A percentile compares a stretch with the other conserved stretches of the same genome.
Conservation (phyloP, 1,140 invertebrate species). For the Phortica variegata region DNA sequence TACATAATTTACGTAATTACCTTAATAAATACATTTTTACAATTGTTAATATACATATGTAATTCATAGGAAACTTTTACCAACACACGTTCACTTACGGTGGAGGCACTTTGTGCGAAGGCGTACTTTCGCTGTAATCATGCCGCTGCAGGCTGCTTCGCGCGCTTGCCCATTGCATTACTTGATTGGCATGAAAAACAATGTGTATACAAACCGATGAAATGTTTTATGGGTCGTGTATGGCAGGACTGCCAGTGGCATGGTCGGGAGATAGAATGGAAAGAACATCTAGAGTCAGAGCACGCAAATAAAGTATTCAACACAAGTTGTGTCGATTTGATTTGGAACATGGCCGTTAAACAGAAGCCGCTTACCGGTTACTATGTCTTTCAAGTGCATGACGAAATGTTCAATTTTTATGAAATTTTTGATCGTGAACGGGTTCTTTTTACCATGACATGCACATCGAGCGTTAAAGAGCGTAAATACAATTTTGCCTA, state of each 20-base stretch:
- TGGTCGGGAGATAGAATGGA: conserved; percentile 50
- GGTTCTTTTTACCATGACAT: conserved; percentile 51
- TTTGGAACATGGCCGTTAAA: conserved; percentile 41
- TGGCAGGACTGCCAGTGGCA: conserved; percentile 52
- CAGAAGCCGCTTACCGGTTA: conserved; percentile 46
- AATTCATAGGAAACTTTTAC: conserved; percentile 40
- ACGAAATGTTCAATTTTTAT: conserved; percentile 55
- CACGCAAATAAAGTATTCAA: conserved; percentile 41
- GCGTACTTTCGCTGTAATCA: conserved; percentile 50
- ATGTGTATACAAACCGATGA: conserved; percentile 53
- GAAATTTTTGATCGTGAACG: conserved; percentile 46
- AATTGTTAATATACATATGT: background rate
- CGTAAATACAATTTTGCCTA: conserved; percentile 50
- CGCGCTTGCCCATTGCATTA: conserved; percentile 44
- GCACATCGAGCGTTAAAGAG: conserved; percentile 44
- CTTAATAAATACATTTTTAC: background rate
- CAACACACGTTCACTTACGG: conserved; percentile 43
- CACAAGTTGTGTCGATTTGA: conserved; percentile 23
- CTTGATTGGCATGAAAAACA: conserved; percentile 52
- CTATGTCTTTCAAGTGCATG: conserved; percentile 45
- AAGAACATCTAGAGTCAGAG: conserved; percentile 42
- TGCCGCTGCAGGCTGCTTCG: conserved; percentile 40
- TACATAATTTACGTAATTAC: background rate
- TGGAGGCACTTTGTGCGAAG: conserved; percentile 50
- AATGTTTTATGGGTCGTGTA: conserved; percentile 54